Percentiles rank a stretch among this genome's conserved stretches.
Conservation (phyloP, 2,888 invertebrate species). For the Cephus pygmeus region DNA sequence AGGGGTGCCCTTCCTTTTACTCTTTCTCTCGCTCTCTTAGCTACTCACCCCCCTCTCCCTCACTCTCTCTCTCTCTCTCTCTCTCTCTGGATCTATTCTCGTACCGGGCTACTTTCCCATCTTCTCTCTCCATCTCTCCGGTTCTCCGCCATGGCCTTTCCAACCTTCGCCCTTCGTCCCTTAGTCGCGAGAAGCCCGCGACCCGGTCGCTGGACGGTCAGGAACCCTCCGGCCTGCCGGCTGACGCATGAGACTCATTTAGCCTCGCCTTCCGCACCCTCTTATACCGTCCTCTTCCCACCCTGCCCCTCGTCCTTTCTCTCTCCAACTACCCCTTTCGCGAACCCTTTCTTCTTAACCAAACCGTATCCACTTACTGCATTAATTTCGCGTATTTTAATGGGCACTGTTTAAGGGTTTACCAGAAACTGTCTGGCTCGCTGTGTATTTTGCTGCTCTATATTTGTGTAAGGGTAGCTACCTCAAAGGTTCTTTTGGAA, state of each 20-base stretch:
- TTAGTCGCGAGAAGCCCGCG: constrained; percentile 18
- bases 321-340: constrained; percentile 12
- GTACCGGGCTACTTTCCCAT: neutral
- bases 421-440: neutral
- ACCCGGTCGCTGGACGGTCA: constrained; percentile 27
- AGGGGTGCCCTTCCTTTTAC: constrained; percentile 2
- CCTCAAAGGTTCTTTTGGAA: neutral
- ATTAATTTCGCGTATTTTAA: constrained; percentile 54
- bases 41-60: constrained; percentile 13
- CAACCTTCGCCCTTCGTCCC: constrained; percentile 7
- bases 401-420: neutral
- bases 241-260: constrained; percentile 41
- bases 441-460: neutral
- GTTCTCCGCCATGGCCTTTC: constrained; percentile 10
- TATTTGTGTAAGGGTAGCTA: neutral
- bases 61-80: constrained; percentile 17
- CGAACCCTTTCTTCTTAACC: constrained; percentile 49
- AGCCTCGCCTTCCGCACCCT: constrained; percentile 24
- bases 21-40: constrained; percentile 5
- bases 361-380: constrained; percentile 52
- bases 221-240: constrained; percentile 31
- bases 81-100: neutral
- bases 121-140: constrained; percentile 13
- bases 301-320: constrained; percentile 15
- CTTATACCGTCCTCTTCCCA: constrained; percentile 13